These are phyloP conservation scores for Neodiprion pinetum DNA, from an alignment of 1,140 invertebrate species.

Conservation along the genomic window DNA sequence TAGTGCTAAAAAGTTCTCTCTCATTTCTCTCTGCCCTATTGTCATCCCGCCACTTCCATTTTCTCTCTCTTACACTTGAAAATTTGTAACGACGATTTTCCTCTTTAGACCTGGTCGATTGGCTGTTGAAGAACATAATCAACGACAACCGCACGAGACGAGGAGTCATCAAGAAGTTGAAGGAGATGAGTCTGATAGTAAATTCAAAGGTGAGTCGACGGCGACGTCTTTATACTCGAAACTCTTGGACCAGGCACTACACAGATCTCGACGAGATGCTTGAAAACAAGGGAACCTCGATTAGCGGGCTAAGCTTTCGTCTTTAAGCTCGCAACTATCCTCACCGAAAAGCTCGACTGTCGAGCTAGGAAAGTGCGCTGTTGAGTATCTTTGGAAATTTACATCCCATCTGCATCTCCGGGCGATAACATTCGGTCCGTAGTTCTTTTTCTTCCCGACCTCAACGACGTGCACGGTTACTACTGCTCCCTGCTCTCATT, in stretches of 20 bases:
- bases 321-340: background rate
- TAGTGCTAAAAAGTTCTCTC: background rate
- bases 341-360: background rate
- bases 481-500: background rate
- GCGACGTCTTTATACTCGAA: background rate
- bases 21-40: too few relatives aligned
- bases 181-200: conserved; percentile 77
- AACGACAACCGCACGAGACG: conserved; percentile 78
- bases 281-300: background rate
- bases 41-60: background rate
- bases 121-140: conserved; percentile 82
- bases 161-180: conserved; percentile 83
- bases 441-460: background rate
- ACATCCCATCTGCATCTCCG: background rate
- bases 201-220: conserved; percentile 65
- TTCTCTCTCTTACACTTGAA: background rate
- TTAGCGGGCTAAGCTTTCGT: background rate
- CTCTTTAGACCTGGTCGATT: conserved; percentile 78
- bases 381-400: background rate
- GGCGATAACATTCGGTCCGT: background rate
- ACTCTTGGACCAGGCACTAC: background rate
- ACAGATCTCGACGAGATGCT: conserved; percentile 4
- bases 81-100: conserved; percentile 26
- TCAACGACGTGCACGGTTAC: background rate
- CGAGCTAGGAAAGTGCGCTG: background rate